Base-by-base conservation (phyloP, 2,113 vertebrate genomes). In the Grammomys dolichurus region DNA sequence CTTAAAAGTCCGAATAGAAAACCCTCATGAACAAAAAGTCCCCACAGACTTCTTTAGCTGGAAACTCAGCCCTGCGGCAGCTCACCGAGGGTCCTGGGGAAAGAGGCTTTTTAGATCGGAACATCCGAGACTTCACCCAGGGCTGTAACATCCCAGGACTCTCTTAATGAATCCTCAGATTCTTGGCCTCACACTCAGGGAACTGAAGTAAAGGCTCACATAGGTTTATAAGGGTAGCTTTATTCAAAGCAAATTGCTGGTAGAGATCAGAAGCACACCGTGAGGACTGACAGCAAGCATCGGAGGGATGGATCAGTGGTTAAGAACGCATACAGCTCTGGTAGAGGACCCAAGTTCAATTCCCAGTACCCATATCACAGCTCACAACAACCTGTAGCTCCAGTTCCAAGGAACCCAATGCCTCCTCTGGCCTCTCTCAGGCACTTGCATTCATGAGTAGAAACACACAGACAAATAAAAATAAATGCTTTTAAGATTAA, bases 1-100 rank as follows among this genome's bases (percentile, higher is more conserved):
- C 98, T 98, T 98, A 99, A 63, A 98, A 77, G 90, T 94, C 96
- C 95, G 95, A 98, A 98, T 98, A 98, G 98, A 98, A 98, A 98
- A 98, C 98, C 98, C 98, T 98, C 98, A 67, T 96, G 97, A 97
- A 92, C 96, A 98, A 97, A 98, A 98, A 97, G 96, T 97, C 95
- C 95, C 96, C 97, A 96, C 96, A 92, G 97, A 97, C 97, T 97
- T 98, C 97, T 97, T 98, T 98, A 98, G 95, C 97, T 96, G 67
- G 95, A 97, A 95, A 95, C 76, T 0, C 89, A 97, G 98, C 98
- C 96, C 98, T 97, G 96, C 97, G 95, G 97, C 69, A 98, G 98
- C 97, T 96, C 97, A 19, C 91, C 60, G 88, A 51, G 80, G 46
- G 94, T 75, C 92, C 95, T 26, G 22, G 75, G 84, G 96, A 31